Evolutionary conservation across 2,797 vertebrate genomes (phyloP), one percentile per base, ranked within the genome.

Genomic region (Periparus ater): DNA sequence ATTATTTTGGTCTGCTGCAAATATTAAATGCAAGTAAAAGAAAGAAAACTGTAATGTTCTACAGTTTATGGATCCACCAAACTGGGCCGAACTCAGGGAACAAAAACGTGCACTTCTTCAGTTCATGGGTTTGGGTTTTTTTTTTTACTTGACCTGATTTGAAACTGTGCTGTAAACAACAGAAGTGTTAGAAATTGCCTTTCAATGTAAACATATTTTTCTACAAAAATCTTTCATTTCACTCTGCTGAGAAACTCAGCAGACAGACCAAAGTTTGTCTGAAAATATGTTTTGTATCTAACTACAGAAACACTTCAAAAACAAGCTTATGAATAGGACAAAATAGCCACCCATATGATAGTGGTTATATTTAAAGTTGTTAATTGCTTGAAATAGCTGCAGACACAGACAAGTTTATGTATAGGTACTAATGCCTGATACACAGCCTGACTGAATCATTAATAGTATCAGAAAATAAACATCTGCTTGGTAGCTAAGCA

Each of bases 131-230:
- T 21, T 16, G 13, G 1, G 0, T 6, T 13, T 6, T 66, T 34
- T 3, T 0, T 32, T 76, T 48, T 9, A 38, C 45, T 40, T 71
- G 62, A 91, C 58, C 80, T 78, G 72, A 89, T 89, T 74, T 87
- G 82, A 80, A 95, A 66, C 63, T 72, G 48, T 82, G 26, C 66
- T 76, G 67, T 81, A 82, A 91, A 92, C 42, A 95, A 79, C 50
- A 54, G 44, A 70, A 88, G 48, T 42, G 45, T 45, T 74, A 89
- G 75, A 91, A 76, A 83, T 74, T 89, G 38, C 54, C n/a, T 94
- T 85, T 76, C 60, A 91, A 91, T 82, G 10, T 27, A 81, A 81
- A 51, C 11, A 23, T 68, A 75, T 90, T 85, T 82, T 93, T 85
- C 48, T 67, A 63, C 21, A 93, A 76, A 84, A 85, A 67, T 68